Percentiles rank a stretch among this genome's conserved stretches.
Evolutionary conservation across 2,113 vertebrate species (phyloP).

Genomic region (Grus americana): DNA sequence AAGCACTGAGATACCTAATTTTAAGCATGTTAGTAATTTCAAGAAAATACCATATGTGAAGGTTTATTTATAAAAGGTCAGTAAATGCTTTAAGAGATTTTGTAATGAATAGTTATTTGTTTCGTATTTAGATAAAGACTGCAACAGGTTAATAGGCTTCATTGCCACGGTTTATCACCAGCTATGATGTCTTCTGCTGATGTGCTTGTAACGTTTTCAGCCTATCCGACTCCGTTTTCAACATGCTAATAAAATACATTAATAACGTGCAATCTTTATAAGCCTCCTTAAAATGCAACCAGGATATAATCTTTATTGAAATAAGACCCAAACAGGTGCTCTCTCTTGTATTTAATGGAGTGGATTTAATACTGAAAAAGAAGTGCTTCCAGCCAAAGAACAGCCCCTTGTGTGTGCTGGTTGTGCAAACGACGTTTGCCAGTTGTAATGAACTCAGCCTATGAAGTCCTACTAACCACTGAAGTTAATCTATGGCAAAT

Average conservation of each 20-base stretch:
- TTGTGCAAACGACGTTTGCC: not conserved
- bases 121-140: not conserved
- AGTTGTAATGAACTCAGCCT: not conserved
- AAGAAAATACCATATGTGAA: not conserved
- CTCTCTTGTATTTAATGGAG: not conserved
- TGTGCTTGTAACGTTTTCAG: not conserved
- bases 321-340: not conserved
- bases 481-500: not conserved
- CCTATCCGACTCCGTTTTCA: not conserved
- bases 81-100: not conserved
- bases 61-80: not conserved
- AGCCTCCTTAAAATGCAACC: not conserved
- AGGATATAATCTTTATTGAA: constrained; percentile 7
- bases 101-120: not conserved
- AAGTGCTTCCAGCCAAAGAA: not conserved
- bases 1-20: not conserved
- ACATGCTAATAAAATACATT: not conserved
- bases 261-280: not conserved
- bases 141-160: not conserved
- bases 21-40: not conserved
- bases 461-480: constrained; percentile 27
- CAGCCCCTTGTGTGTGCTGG: not conserved
- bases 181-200: not conserved
- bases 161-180: not conserved
- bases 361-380: not conserved